A percentile compares a stretch with the other conserved stretches of the same genome.
Conservation (phyloP, 2,797 vertebrate species). For the Sparidentex hasta region DNA sequence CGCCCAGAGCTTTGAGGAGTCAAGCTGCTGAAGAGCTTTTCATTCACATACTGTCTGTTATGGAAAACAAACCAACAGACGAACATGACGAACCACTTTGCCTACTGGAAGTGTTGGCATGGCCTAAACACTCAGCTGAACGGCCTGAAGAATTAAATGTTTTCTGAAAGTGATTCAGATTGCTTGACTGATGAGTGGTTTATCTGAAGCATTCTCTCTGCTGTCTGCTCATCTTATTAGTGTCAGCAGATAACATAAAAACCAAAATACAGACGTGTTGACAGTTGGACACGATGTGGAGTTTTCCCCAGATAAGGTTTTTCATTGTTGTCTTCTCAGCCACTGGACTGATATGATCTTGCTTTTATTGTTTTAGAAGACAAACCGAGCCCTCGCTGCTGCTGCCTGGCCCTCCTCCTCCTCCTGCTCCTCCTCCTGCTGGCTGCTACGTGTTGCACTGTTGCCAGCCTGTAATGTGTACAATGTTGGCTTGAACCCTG, state of each 20-base stretch:
- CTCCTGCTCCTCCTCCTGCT: background rate
- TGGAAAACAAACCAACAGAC: background rate
- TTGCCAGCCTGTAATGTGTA: slow-evolving; percentile 63
- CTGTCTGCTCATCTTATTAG: slow-evolving; percentile 12
- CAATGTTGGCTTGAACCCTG: slow-evolving; percentile 63
- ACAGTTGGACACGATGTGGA: slow-evolving; percentile 12
- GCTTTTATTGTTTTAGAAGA: slow-evolving; percentile 37
- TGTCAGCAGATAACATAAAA: slow-evolving; percentile 9
- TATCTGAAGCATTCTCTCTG: slow-evolving; percentile 11
- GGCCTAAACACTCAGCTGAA: background rate
- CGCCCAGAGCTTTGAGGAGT: background rate
- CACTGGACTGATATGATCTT: slow-evolving; percentile 35
- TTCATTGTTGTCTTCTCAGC: slow-evolving; percentile 7
- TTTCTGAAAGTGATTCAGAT: background rate
- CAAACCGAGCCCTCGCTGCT: slow-evolving; percentile 12
- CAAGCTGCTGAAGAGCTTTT: background rate
- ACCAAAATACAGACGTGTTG: background rate
- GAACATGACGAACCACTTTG: background rate
- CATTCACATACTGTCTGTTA: background rate
- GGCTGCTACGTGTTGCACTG: slow-evolving; percentile 39
- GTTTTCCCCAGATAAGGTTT: background rate
- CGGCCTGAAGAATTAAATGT: background rate
- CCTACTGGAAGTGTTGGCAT: background rate
- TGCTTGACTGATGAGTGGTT: background rate
- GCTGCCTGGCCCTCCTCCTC: background rate